A percentile compares a stretch with the other conserved stretches of the same genome.
Conservation (phyloP, 2,113 vertebrate genomes). For the Lamprotornis superbus region DNA sequence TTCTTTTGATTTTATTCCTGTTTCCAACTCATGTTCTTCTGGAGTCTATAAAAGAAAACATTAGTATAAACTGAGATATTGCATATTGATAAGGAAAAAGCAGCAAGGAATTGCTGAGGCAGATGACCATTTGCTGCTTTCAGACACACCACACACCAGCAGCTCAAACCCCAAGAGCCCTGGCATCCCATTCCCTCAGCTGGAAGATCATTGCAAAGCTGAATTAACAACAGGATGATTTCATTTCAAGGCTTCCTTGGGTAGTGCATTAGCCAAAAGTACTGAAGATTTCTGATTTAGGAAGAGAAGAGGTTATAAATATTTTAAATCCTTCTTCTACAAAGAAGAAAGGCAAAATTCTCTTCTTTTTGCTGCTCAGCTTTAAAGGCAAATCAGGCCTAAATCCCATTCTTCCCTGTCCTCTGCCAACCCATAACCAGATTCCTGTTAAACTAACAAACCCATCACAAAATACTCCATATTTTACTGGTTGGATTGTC, state of each 20-base stretch:
- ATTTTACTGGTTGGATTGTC: not conserved
- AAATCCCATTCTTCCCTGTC: not conserved
- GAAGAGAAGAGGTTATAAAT: not conserved
- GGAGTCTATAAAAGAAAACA: constrained; percentile 80
- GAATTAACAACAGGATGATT: not conserved
- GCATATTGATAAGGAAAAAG: not conserved
- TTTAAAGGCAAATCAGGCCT: not conserved
- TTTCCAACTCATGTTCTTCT: constrained; percentile 93
- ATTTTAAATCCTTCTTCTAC: not conserved
- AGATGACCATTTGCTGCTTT: not conserved
- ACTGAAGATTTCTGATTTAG: not conserved
- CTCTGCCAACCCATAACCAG: not conserved
- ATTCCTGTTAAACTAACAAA: not conserved
- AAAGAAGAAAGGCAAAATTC: not conserved
- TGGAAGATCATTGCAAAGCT: not conserved
- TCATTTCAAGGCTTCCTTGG: not conserved
- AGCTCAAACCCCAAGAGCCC: not conserved
- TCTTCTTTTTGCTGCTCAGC: not conserved
- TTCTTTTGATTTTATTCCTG: constrained; percentile 97
- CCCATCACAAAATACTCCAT: not conserved
- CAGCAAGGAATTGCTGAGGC: not conserved
- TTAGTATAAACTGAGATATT: not conserved
- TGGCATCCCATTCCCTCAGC: not conserved
- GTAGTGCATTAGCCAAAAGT: not conserved
- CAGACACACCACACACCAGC: not conserved